Evolutionary conservation across 1,140 invertebrate genomes (phyloP).

Genomic region (Pteromalus puparum): DNA sequence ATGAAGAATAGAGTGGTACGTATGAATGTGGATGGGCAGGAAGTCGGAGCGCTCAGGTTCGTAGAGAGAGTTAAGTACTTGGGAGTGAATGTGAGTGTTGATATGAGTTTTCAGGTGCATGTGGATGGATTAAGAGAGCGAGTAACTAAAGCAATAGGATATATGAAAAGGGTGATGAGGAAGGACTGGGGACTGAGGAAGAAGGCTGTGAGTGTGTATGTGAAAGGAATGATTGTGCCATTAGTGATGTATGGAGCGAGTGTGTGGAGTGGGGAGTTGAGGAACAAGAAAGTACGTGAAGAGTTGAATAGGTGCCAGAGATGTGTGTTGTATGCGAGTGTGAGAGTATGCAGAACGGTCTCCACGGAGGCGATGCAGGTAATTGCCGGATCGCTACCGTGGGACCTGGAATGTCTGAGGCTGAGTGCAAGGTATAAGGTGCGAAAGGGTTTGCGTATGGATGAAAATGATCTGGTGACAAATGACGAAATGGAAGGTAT

Average conservation of each 20-base stretch:
- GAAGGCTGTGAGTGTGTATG: background rate
- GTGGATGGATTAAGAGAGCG: slow-evolving; percentile 18
- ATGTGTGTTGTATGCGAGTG: slow-evolving; percentile 55
- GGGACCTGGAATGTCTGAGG: slow-evolving; percentile 50
- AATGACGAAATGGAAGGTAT: background rate
- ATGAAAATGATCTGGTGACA: background rate
- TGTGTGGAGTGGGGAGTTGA: too few relatives aligned
- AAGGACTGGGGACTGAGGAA: slow-evolving; percentile 38
- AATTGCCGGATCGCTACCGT: slow-evolving; percentile 54
- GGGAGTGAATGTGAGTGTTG: background rate
- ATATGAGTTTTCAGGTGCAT: slow-evolving; percentile 51
- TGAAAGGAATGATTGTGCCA: too few relatives aligned
- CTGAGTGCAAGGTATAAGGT: slow-evolving; percentile 23
- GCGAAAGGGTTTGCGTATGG: background rate
- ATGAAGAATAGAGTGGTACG: too few relatives aligned
- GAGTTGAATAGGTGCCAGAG: too few relatives aligned
- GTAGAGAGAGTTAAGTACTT: too few relatives aligned
- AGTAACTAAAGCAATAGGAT: background rate
- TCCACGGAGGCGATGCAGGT: slow-evolving; percentile 60
- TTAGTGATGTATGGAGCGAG: slow-evolving; percentile 7
- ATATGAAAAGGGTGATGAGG: slow-evolving; percentile 23
- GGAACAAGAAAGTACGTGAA: background rate
- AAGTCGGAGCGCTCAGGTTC: too few relatives aligned
- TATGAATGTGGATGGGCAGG: too few relatives aligned
- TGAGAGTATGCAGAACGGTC: slow-evolving; percentile 60